Percentiles rank a stretch among this genome's conserved stretches.
Evolutionary conservation across 2,113 vertebrate species (phyloP).

Genomic region (Sorex fumeus): DNA sequence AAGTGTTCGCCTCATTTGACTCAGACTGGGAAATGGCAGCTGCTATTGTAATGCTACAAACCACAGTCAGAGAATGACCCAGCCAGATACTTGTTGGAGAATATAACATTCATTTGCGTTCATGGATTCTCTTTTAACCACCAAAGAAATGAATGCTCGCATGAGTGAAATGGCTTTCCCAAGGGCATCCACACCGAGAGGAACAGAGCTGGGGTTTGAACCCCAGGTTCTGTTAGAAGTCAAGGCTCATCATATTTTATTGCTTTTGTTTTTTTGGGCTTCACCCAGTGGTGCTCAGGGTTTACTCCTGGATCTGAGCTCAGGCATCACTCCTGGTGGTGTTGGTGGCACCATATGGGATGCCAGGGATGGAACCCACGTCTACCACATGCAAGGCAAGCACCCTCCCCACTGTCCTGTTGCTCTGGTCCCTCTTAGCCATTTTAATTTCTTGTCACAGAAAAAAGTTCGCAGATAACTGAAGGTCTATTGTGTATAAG

Average conservation of each 20-base stretch:
- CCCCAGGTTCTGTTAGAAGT: not conserved
- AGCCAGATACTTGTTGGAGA: not conserved
- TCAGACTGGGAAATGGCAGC: not conserved
- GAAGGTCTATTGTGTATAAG: not conserved
- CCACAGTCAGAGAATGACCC: not conserved
- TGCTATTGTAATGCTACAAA: not conserved
- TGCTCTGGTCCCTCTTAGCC: not conserved
- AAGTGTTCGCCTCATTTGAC: conserved; percentile 11
- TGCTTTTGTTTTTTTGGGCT: too few relatives aligned
- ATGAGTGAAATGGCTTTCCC: not conserved
- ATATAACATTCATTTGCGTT: not conserved
- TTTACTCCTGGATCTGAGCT: too few relatives aligned
- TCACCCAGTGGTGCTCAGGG: too few relatives aligned
- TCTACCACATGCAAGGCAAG: too few relatives aligned
- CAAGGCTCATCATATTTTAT: not conserved
- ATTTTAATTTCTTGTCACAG: conserved; percentile 1
- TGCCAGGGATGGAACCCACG: too few relatives aligned
- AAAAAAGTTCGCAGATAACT: not conserved
- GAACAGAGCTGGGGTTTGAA: not conserved
- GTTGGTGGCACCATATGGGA: too few relatives aligned
- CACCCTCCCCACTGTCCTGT: too few relatives aligned
- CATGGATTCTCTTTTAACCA: not conserved
- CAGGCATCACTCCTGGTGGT: too few relatives aligned
- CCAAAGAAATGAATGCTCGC: not conserved
- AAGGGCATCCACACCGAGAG: not conserved